phyloP scores from a whole-genome alignment of 1,140 invertebrate genomes.

The Littorina saxatilis region DNA sequence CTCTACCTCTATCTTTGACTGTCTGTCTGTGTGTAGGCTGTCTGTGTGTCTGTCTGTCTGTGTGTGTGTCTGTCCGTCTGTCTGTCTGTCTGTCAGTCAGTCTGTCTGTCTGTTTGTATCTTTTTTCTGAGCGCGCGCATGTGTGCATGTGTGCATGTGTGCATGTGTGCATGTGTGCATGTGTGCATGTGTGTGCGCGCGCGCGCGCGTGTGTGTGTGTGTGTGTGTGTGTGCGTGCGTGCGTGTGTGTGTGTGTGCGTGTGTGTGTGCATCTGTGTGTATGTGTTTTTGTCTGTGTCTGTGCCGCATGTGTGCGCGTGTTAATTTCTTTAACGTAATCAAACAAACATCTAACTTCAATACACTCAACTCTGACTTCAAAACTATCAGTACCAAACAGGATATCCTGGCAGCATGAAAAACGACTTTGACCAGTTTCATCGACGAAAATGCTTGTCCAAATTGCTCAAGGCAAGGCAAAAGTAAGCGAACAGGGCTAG shows the following conservation, averaged over 20 bases:
- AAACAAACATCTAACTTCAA: no score
- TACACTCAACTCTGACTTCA: no score
- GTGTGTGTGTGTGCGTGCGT: constrained; percentile 4
- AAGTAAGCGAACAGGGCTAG: no score
- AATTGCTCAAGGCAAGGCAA: no score
- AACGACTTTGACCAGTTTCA: no score
- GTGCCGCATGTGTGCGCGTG: background rate
- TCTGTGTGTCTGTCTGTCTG: constrained; percentile 2
- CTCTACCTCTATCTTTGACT: no score
- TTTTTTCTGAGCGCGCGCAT: background rate
- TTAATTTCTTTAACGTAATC: background rate
- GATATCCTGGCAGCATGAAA: no score
- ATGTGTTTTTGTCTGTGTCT: background rate
- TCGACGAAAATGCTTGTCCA: no score
- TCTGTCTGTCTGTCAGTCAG: no score
- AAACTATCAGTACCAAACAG: no score
- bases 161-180: constrained; percentile 12
- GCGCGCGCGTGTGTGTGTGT: constrained; percentile 15
- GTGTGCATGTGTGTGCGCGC: constrained; percentile 1
- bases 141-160: constrained; percentile 4
- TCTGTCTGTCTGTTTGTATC: background rate
- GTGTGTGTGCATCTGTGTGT: constrained; percentile 8
- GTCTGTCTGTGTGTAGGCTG: no score
- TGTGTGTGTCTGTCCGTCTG: constrained; percentile 8
- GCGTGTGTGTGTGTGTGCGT: constrained; percentile 3